These are phyloP conservation scores for Cavia aperea DNA, from an alignment of 2,113 vertebrate species.

Conservation along the genomic window DNA sequence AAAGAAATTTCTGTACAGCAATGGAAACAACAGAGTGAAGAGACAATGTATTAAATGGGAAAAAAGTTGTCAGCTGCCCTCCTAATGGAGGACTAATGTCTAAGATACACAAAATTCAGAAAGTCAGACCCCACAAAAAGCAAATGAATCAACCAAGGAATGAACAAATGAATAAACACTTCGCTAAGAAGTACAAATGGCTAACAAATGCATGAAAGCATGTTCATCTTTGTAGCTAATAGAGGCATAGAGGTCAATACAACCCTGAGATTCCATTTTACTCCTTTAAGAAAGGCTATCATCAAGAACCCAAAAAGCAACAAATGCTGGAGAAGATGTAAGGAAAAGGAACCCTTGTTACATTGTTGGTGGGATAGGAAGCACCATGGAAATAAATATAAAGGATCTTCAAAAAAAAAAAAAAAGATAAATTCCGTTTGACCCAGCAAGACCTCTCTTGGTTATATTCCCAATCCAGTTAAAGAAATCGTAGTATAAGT, in stretches of 20 bases:
- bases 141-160: background rate
- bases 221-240: background rate
- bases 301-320: background rate
- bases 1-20: background rate
- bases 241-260: background rate
- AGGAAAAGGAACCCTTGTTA: background rate
- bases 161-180: background rate
- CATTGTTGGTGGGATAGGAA: background rate
- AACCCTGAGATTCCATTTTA: background rate
- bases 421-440: background rate
- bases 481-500: background rate
- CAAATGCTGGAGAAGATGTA: background rate
- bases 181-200: background rate
- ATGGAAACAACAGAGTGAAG: background rate
- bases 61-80: background rate
- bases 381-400: background rate
- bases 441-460: background rate
- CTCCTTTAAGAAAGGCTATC: background rate
- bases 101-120: background rate
- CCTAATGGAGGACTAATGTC: background rate
- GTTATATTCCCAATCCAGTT: background rate
- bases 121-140: background rate
- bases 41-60: background rate
- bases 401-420: background rate
- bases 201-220: background rate